These are phyloP conservation scores for Manduca sexta DNA, from an alignment of 1,140 invertebrate genomes.

Conservation along the genomic window DNA sequence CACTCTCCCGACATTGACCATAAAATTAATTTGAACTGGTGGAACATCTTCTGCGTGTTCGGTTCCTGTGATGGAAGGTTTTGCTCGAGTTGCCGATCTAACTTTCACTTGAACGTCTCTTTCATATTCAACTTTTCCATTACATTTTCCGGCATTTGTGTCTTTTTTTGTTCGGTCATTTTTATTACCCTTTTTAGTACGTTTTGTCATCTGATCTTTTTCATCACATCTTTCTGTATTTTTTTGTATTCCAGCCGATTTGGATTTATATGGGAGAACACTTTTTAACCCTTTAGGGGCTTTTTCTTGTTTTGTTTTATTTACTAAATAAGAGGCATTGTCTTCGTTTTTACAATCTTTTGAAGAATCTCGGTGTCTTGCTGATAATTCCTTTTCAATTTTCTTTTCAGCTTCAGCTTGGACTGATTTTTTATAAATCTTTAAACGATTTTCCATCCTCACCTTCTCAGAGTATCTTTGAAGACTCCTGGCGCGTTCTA, in stretches of 20 bases:
- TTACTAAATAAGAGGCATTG: conserved; percentile 44
- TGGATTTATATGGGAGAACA: conserved; percentile 19
- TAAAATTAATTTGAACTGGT: conserved; percentile 50
- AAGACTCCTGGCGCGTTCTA: conserved; percentile 60
- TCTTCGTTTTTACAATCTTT: conserved; percentile 16
- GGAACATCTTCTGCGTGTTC: conserved; percentile 10
- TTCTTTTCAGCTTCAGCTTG: conserved; percentile 40
- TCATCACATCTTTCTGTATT: conserved; percentile 14
- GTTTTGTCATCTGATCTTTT: conserved; percentile 3
- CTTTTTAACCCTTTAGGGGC: conserved; percentile 20
- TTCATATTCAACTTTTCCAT: conserved; percentile 1
- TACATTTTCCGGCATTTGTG: neutral
- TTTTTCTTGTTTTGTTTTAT: conserved; percentile 36
- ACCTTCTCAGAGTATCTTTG: conserved; percentile 66
- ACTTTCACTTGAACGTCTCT: conserved; percentile 1
- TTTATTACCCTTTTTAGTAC: neutral
- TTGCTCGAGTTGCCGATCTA: conserved; percentile 25
- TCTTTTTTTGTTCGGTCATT: conserved; percentile 6
- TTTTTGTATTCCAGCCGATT: conserved; percentile 25
- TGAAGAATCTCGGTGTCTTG: conserved; percentile 10
- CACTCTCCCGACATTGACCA: conserved; percentile 41
- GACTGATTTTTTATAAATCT: conserved; percentile 53
- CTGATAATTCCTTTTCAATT: conserved; percentile 24
- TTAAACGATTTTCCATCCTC: conserved; percentile 58
- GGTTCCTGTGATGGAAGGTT: conserved; percentile 21